phyloP scores from a whole-genome alignment of 2,113 vertebrate species.

The Leptocoma aspasia region DNA sequence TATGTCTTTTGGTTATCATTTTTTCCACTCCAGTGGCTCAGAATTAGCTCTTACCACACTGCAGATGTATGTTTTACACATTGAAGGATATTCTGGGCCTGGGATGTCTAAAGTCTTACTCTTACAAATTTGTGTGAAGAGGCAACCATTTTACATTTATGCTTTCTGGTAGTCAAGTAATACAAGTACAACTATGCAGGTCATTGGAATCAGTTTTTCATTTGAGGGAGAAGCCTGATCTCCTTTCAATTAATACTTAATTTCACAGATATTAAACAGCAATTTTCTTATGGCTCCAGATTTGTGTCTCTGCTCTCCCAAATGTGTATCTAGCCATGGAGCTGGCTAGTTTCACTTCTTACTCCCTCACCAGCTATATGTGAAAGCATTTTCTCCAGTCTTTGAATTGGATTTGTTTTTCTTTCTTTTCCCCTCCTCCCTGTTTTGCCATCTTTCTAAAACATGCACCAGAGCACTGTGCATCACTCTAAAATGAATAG shows the following conservation, averaged over 20 bases:
- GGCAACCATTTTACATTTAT: neutral
- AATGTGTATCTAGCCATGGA: neutral
- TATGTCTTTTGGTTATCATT: neutral
- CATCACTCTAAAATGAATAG: neutral
- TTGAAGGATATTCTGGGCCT: neutral
- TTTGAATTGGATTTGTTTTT: neutral
- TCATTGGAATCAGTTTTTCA: neutral
- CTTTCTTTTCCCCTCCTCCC: neutral
- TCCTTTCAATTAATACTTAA: neutral
- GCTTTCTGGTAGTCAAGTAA: neutral
- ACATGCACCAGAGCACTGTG: accelerated
- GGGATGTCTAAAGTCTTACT: neutral
- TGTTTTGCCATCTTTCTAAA: neutral
- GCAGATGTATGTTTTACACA: neutral
- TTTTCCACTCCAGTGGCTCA: neutral
- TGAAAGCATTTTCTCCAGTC: neutral
- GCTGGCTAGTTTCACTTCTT: neutral
- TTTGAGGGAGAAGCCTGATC: neutral
- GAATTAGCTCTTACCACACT: neutral
- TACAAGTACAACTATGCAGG: neutral
- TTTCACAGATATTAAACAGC: neutral
- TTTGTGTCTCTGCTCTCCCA: neutral
- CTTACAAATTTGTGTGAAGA: neutral
- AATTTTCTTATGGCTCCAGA: neutral
- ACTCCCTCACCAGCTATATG: neutral